Base-by-base conservation (phyloP, 2,113 vertebrate genomes). In the Geococcyx californianus region DNA sequence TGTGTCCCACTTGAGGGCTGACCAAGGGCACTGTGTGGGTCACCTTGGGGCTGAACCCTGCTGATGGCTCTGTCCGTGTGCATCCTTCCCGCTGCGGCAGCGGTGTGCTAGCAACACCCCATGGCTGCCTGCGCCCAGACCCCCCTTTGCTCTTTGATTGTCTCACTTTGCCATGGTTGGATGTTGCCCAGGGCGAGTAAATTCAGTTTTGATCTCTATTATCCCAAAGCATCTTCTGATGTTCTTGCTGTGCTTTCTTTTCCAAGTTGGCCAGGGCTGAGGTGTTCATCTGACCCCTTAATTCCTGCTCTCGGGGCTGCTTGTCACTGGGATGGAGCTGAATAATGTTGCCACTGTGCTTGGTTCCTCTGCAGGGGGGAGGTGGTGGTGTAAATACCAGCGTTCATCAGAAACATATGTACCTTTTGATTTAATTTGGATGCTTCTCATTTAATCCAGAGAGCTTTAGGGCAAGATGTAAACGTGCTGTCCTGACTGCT, bases 11-110 rank as follows among this genome's bases (percentile, higher is more conserved):
- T 4, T 3, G 33, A 36, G 74, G 64, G 58, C 51, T 76, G 70
- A 13, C 11, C 54, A 9, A 24, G 54, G 88, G 47, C 55, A n/a
- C 0, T 4, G 51, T 0, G 0, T 1, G 56, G 16, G 52, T 60
- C 28, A 12, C 77, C 54, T 38, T 26, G 78, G 69, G 58, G 76
- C 11, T n/a, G 69, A 36, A 72, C 58, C 45, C 38, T 26, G 70
- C 23, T 2, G 2, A n/a, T 0, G 1, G 24, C 58, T 40, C 76
- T 1, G 1, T 34, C 56, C 1, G 0, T 4, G 17, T 26, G 25
- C 2, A 5, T 31, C 36, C 13, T 44, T n/a, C 54, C 42, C 10
- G 44, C 33, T 19, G 82, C 2, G 2, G 56, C 33, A 28, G 56
- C 16, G 5, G 15, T 5, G 28, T 29, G 28, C 67, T 9, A 45